These are phyloP conservation scores for Cydia pomonella DNA, from an alignment of 1,140 invertebrate genomes.

Conservation along the genomic window DNA sequence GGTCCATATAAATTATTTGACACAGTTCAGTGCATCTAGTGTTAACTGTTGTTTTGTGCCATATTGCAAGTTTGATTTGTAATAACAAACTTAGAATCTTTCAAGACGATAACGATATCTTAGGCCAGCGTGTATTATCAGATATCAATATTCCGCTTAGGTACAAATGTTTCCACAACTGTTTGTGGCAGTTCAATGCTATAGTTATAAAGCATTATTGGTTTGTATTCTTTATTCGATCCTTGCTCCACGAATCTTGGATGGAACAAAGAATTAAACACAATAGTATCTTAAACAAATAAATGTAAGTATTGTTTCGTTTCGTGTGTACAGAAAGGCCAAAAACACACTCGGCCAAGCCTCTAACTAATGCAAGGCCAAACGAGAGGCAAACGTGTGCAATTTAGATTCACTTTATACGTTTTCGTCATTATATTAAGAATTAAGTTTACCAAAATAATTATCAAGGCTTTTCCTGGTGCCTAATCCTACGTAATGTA, in stretches of 20 bases:
- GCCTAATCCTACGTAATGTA: conserved; percentile 22
- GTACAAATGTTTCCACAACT: conserved; percentile 27
- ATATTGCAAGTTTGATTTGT: conserved; percentile 26
- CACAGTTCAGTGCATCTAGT: conserved; percentile 6
- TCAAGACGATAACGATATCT: conserved; percentile 20
- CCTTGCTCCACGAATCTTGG: background rate
- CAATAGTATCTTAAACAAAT: conserved; percentile 14
- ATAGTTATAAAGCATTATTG: conserved; percentile 22
- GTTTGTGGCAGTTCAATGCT: conserved; percentile 16
- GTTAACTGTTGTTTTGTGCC: background rate
- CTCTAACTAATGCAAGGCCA: conserved; percentile 48
- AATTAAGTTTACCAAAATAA: conserved; percentile 29
- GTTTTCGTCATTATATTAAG: conserved; percentile 26
- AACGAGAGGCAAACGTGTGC: conserved; percentile 40
- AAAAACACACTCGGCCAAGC: conserved; percentile 38
- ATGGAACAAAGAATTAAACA: conserved; percentile 28
- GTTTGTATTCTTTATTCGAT: background rate
- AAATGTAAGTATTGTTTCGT: conserved; percentile 35
- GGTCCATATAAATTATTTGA: conserved; percentile 52
- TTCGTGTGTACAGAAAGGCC: conserved; percentile 44
- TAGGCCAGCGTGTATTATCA: background rate
- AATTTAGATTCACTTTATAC: conserved; percentile 29
- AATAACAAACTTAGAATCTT: background rate
- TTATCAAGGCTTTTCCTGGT: conserved; percentile 30
- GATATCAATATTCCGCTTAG: conserved; percentile 15